Conservation (phyloP, 2,888 invertebrate genomes). For the Ryuthela nishihirai region DNA sequence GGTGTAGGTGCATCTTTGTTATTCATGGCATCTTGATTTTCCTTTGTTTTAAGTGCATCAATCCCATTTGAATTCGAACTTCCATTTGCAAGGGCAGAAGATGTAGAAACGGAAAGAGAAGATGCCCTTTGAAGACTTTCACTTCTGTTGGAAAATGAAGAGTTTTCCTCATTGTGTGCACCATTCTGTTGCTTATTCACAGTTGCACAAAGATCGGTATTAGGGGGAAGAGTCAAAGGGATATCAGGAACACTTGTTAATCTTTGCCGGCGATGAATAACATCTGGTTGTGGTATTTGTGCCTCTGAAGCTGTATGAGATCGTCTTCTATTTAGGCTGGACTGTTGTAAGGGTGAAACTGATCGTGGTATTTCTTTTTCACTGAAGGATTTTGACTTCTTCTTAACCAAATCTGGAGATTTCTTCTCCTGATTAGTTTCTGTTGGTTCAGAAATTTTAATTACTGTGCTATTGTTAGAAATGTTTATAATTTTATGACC, state of each 20-base stretch:
- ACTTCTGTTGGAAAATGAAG: slow-evolving; percentile 10
- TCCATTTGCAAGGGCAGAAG: slow-evolving; percentile 15
- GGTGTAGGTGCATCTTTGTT: slow-evolving; percentile 20
- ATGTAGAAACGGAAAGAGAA: slow-evolving; percentile 3
- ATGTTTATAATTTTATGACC: slow-evolving; percentile 15
- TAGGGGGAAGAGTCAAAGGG: slow-evolving; percentile 17
- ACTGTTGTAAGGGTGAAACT: slow-evolving; percentile 27
- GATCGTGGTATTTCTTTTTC: slow-evolving; percentile 22
- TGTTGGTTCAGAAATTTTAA: slow-evolving; percentile 27
- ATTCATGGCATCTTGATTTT: slow-evolving; percentile 18
- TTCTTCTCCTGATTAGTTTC: slow-evolving; percentile 19
- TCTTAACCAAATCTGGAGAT: slow-evolving; percentile 24
- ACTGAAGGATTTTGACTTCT: slow-evolving; percentile 34
- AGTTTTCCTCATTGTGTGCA: slow-evolving; percentile 1
- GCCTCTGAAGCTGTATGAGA: slow-evolving; percentile 3
- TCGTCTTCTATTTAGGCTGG: slow-evolving; percentile 22
- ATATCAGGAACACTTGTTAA: slow-evolving; percentile 27
- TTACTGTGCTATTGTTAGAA: slow-evolving; percentile 25
- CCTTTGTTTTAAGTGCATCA: too few species aligned
- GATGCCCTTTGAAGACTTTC: slow-evolving; percentile 7
- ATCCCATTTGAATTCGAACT: slow-evolving; percentile 8
- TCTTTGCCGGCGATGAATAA: slow-evolving; percentile 28
- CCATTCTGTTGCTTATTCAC: slow-evolving; percentile 5
- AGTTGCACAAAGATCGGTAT: neutral
- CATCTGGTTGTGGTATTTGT: slow-evolving; percentile 4